Evolutionary conservation across 2,113 vertebrate genomes (phyloP).

Genomic region (Psilopogon haemacephalus): DNA sequence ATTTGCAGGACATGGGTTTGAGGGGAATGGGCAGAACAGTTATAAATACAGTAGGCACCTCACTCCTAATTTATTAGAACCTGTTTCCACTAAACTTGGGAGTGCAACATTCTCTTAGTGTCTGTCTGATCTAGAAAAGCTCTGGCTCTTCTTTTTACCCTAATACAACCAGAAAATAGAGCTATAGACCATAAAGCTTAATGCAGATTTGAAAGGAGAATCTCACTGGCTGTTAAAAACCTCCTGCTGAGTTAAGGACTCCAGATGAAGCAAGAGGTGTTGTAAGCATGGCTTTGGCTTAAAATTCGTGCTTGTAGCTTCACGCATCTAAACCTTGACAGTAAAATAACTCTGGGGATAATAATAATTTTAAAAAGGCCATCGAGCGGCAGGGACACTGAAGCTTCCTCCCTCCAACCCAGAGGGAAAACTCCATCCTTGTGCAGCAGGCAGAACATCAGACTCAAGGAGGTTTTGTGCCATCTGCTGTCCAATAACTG

Average conservation of each 20-base stretch:
- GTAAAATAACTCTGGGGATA: background rate
- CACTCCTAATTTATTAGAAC: background rate
- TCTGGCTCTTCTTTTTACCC: background rate
- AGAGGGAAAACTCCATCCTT: background rate
- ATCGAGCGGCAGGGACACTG: background rate
- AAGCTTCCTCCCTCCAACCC: background rate
- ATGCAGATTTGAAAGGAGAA: background rate
- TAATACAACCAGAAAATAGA: background rate
- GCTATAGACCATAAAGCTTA: background rate
- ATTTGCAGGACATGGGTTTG: background rate
- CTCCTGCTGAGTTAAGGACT: background rate
- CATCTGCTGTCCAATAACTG: conserved; percentile 10
- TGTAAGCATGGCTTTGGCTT: background rate
- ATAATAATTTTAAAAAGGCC: background rate
- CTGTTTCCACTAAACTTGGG: background rate
- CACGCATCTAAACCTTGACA: background rate
- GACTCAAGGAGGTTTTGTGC: background rate
- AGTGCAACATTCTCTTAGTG: background rate
- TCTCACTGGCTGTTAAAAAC: background rate
- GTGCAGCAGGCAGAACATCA: background rate
- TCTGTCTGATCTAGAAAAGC: background rate
- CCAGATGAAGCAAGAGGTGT: background rate
- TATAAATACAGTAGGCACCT: background rate
- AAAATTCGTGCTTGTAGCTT: background rate
- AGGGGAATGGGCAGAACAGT: background rate